A percentile compares a stretch with the other conserved stretches of the same genome.
These are phyloP conservation scores for Zaprionus taronus DNA, from an alignment of 1,140 invertebrate genomes.

Conservation along the genomic window DNA sequence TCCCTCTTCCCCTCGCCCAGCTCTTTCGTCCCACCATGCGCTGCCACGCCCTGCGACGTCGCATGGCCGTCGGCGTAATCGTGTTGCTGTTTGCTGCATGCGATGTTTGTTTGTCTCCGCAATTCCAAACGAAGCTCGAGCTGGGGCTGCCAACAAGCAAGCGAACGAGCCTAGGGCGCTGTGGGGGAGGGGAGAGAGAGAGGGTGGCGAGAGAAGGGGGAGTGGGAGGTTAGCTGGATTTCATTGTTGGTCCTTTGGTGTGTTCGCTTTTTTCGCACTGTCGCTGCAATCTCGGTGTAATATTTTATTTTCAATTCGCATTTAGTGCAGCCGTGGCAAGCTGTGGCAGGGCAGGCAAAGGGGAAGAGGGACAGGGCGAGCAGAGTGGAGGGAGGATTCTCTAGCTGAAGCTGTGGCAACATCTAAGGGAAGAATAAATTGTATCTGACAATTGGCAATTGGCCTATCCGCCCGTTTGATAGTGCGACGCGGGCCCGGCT, in stretches of 20 bases:
- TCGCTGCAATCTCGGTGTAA: constrained; percentile 77
- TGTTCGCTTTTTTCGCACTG: constrained; percentile 48
- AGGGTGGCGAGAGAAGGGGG: background rate
- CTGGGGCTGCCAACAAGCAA: background rate
- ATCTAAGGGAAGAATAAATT: constrained; percentile 81
- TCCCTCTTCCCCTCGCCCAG: background rate
- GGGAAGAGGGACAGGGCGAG: background rate
- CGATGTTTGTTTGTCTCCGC: constrained; percentile 76
- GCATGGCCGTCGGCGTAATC: constrained; percentile 72
- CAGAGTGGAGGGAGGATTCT: background rate
- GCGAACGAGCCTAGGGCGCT: background rate
- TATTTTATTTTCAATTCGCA: constrained; percentile 83
- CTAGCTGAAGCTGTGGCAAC: constrained; percentile 17
- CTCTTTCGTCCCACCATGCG: background rate
- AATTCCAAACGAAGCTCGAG: constrained; percentile 36
- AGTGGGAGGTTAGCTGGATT: constrained; percentile 14
- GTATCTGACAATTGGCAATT: constrained; percentile 83
- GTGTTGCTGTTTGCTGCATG: constrained; percentile 80
- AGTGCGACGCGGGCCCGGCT: constrained; percentile 56
- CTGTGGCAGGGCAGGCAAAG: background rate
- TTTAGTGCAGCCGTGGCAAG: constrained; percentile 77
- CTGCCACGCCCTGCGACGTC: constrained; percentile 8
- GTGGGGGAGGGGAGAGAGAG: too few relatives aligned
- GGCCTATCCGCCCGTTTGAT: constrained; percentile 80
- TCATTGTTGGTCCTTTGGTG: constrained; percentile 48